Conservation (phyloP, 2,113 vertebrate genomes). For the Varanus komodoensis region DNA sequence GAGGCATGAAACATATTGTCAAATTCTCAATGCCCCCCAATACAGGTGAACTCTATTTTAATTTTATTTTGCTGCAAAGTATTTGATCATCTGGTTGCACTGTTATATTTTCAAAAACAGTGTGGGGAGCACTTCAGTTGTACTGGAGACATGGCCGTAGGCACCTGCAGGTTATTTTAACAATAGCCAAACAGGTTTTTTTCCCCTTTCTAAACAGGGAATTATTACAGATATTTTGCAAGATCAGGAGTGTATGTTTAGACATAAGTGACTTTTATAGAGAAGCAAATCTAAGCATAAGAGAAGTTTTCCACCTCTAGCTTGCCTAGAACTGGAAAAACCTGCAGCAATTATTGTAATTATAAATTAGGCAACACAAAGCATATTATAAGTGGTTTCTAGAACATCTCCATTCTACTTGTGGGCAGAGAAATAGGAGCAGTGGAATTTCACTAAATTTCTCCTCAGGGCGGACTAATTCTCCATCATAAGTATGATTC, state of each 20-base stretch:
- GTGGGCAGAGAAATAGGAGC: too few relatives aligned
- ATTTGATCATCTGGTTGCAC: slow-evolving; percentile 14
- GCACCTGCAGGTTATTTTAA: not conserved
- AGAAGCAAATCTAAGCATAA: not conserved
- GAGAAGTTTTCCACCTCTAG: not conserved
- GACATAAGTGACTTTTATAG: not conserved
- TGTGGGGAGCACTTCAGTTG: not conserved
- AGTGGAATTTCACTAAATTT: too few relatives aligned
- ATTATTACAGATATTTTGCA: not conserved
- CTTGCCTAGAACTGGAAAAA: not conserved
- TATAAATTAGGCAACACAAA: too few relatives aligned
- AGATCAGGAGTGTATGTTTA: not conserved
- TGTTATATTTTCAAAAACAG: not conserved
- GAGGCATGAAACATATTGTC: slow-evolving; percentile 49
- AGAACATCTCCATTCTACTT: too few relatives aligned
- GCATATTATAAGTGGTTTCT: too few relatives aligned
- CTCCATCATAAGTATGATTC: too few relatives aligned
- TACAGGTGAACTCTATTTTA: not conserved
- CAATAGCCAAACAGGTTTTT: too few relatives aligned
- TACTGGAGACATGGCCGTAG: not conserved
- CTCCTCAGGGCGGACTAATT: too few relatives aligned
- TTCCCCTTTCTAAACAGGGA: not conserved
- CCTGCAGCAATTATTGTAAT: not conserved
- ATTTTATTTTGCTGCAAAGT: slow-evolving; percentile 38
- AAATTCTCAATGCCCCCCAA: slow-evolving; percentile 34